Evolutionary conservation across 1,140 invertebrate genomes (phyloP).

Genomic region (Hirudo medicinalis): DNA sequence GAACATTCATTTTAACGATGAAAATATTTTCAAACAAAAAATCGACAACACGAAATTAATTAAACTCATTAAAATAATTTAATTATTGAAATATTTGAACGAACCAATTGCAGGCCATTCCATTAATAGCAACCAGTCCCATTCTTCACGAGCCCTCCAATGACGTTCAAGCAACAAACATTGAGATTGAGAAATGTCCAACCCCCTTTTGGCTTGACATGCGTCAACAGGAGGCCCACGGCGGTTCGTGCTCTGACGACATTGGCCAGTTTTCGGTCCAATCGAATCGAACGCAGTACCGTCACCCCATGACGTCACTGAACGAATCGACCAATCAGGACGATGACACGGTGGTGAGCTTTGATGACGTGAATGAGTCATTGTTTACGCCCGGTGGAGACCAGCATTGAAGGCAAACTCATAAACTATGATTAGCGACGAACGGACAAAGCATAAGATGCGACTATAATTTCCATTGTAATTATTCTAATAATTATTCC

Average conservation of each 20-base stretch:
- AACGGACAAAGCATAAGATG: too few species aligned
- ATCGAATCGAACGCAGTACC: not conserved
- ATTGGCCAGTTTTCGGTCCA: not conserved
- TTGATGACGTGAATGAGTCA: slow-evolving; percentile 13
- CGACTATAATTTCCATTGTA: too few species aligned
- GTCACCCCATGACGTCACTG: not conserved
- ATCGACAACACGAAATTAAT: too few species aligned
- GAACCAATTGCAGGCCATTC: slow-evolving; percentile 8
- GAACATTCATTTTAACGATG: too few species aligned
- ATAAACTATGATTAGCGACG: too few species aligned
- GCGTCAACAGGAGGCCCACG: not conserved
- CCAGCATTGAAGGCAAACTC: too few species aligned
- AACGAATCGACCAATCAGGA: slow-evolving; percentile 13
- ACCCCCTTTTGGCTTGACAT: slow-evolving; percentile 14
- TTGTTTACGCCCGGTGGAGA: slow-evolving; percentile 1
- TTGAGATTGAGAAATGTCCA: slow-evolving; percentile 14
- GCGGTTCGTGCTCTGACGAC: not conserved
- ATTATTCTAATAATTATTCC: too few species aligned
- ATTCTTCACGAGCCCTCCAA: slow-evolving; percentile 16
- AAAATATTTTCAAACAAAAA: too few species aligned
- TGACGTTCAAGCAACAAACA: slow-evolving; percentile 4
- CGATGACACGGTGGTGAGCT: slow-evolving; percentile 16
- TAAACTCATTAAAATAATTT: not conserved
- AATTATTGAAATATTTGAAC: slow-evolving; percentile 2
- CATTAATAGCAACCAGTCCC: slow-evolving; percentile 17